Evolutionary conservation across 2,888 invertebrate species (phyloP).

Genomic region (Lasioglossum lativentre): DNA sequence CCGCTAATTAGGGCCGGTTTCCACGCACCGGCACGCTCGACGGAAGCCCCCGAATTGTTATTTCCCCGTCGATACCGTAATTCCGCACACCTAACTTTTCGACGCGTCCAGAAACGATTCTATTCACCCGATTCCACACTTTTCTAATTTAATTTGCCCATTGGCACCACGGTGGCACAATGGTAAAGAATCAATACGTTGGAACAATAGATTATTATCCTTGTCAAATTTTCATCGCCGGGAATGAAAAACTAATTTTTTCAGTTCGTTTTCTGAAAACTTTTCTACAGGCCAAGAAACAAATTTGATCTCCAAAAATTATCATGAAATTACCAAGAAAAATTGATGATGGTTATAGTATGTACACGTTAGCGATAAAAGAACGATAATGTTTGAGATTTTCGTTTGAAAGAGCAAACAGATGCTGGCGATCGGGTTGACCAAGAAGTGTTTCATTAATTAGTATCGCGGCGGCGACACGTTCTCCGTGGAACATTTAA

Average conservation of each 20-base stretch:
- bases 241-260: no score
- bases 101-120: background rate
- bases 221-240: no score
- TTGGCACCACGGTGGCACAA: no score
- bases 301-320: no score
- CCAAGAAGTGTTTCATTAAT: background rate
- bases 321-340: no score
- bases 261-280: no score
- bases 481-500: background rate
- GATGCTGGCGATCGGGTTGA: background rate
- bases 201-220: no score
- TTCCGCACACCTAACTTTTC: background rate
- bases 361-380: background rate
- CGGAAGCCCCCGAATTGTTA: background rate
- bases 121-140: background rate
- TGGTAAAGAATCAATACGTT: no score
- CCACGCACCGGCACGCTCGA: background rate
- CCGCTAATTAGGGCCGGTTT: conserved; percentile 35
- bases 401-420: background rate
- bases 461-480: background rate
- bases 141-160: background rate
- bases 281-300: no score
- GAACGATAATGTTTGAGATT: background rate
- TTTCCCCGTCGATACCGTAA: background rate
- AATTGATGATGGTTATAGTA: background rate